phyloP scores from a whole-genome alignment of 2,888 invertebrate species.

The Apamea anceps region DNA sequence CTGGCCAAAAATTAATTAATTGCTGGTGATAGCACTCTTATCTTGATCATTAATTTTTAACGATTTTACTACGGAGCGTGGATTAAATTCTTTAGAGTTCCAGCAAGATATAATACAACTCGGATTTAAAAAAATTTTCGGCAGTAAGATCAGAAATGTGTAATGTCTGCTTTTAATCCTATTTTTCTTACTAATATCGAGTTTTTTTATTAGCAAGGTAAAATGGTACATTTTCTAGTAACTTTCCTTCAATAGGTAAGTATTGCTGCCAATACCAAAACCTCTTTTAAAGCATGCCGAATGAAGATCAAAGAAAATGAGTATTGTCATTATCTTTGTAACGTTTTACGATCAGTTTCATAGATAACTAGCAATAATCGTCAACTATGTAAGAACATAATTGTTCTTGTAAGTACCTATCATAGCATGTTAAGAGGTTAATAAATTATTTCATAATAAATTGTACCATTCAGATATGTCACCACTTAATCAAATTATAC shows the following conservation, averaged over 20 bases:
- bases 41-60: slow-evolving; percentile 36
- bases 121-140: background rate
- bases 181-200: too few relatives aligned
- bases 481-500: background rate
- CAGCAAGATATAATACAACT: background rate
- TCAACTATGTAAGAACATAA: slow-evolving; percentile 5
- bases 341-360: slow-evolving; percentile 10
- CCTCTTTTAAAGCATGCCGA: background rate
- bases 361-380: slow-evolving; percentile 25
- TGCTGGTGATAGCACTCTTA: slow-evolving; percentile 21
- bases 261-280: background rate
- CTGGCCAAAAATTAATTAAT: slow-evolving; percentile 9
- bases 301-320: background rate
- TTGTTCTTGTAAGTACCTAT: background rate
- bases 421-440: background rate
- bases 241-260: background rate
- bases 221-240: background rate
- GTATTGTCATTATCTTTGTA: background rate
- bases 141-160: too few relatives aligned
- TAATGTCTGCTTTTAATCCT: background rate
- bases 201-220: too few relatives aligned
- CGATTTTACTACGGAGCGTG: background rate
- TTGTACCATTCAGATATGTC: background rate
- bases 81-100: slow-evolving; percentile 23
- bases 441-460: slow-evolving; percentile 6